Percentiles rank a stretch among this genome's conserved stretches.
Conservation (phyloP, 2,888 invertebrate genomes). For the Hymenopus coronatus region DNA sequence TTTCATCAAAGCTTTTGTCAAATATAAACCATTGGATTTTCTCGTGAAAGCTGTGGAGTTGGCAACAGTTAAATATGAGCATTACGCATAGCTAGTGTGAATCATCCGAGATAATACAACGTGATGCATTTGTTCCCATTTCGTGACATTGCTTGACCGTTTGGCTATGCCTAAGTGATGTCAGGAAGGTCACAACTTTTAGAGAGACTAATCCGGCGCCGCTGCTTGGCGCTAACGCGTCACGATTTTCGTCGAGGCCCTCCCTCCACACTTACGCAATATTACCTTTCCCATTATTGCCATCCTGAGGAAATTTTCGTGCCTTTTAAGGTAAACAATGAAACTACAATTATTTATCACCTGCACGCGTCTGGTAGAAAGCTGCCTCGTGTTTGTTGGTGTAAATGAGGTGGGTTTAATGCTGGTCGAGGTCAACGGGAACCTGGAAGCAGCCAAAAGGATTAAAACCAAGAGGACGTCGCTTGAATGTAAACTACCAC, state of each 20-base stretch:
- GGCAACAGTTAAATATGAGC: too few species aligned
- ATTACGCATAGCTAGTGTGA: too few species aligned
- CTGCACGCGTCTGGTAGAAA: background rate
- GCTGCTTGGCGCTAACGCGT: background rate
- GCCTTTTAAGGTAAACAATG: background rate
- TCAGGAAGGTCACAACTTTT: background rate
- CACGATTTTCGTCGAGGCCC: background rate
- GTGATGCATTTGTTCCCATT: background rate
- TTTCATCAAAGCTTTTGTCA: too few species aligned
- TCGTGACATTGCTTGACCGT: background rate
- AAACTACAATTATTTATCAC: background rate
- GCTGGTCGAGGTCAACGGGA: background rate
- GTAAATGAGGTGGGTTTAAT: background rate
- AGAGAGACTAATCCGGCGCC: background rate
- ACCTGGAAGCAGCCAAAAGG: background rate
- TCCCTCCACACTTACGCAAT: background rate
- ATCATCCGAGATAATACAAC: too few species aligned
- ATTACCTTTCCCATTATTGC: background rate
- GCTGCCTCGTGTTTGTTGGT: background rate
- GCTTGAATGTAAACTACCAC: background rate
- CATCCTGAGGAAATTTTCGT: background rate
- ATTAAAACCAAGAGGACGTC: background rate
- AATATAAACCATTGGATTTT: too few species aligned
- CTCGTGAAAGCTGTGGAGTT: too few species aligned
- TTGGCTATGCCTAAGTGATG: background rate